Conservation (phyloP, 2,113 vertebrate species). For the Crotalus tigris region DNA sequence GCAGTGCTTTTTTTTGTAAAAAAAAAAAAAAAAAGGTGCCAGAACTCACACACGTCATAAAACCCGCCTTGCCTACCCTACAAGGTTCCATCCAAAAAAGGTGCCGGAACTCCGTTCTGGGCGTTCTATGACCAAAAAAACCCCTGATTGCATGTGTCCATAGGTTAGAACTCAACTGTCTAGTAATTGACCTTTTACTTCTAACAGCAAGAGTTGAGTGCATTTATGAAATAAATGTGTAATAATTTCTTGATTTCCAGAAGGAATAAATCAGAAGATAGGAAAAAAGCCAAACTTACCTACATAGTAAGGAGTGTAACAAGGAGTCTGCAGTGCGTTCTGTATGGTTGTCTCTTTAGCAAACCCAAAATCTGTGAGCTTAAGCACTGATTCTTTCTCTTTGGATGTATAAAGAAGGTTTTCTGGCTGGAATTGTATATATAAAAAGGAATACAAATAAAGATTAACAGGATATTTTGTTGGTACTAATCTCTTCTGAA, state of each 20-base stretch:
- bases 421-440: conserved; percentile 81
- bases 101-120: too few species aligned
- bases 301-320: conserved; percentile 97
- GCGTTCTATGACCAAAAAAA: too few species aligned
- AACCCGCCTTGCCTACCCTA: too few species aligned
- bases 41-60: too few species aligned
- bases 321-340: conserved; percentile 93
- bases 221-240: neutral
- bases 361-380: conserved; percentile 97
- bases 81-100: too few species aligned
- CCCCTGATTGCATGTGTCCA: neutral
- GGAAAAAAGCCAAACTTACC: conserved; percentile 73
- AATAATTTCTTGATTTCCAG: neutral
- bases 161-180: neutral
- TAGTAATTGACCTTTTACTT: neutral
- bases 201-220: neutral
- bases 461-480: neutral
- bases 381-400: conserved; percentile 81
- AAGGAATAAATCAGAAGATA: conserved; percentile 41
- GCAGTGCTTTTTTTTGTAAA: too few species aligned
- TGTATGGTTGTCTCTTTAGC: conserved; percentile 94
- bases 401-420: conserved; percentile 91
- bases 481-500: neutral
- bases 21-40: too few species aligned
- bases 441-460: conserved; percentile 34